Conservation (phyloP, 2,113 vertebrate species). For the Chlorodrepanis virens region DNA sequence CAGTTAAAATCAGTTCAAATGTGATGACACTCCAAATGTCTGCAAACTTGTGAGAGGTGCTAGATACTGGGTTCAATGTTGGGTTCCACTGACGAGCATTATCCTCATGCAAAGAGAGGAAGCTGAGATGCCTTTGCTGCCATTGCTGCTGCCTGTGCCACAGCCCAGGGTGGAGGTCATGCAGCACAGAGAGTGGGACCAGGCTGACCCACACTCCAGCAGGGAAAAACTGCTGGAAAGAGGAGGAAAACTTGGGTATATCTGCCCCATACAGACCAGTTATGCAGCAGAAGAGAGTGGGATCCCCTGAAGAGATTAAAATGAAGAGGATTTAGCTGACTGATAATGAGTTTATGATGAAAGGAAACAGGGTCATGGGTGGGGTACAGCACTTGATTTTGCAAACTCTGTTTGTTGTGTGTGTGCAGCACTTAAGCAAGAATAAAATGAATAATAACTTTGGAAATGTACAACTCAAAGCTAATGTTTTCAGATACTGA, state of each 20-base stretch:
- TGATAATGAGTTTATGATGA: background rate
- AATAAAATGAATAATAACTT: background rate
- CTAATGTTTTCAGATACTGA: background rate
- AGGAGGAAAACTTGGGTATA: background rate
- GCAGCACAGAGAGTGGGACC: background rate
- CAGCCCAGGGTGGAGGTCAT: background rate
- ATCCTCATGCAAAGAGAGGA: rapidly evolving
- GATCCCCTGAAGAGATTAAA: background rate
- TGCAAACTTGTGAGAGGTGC: background rate
- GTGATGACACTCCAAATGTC: background rate
- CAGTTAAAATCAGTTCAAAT: background rate
- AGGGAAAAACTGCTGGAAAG: background rate
- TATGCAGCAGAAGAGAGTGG: background rate
- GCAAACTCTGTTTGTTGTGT: background rate
- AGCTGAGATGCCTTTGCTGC: background rate
- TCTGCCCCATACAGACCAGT: background rate
- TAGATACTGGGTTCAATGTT: background rate
- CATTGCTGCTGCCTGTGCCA: background rate
- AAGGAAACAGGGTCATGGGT: background rate
- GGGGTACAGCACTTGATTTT: background rate
- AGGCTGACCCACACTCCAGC: rapidly evolving
- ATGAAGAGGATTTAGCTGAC: background rate
- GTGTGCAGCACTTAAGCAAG: background rate
- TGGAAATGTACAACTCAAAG: background rate
- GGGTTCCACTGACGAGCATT: background rate